Evolutionary conservation across 2,888 invertebrate genomes (phyloP), one percentile per base, ranked within the genome.

Genomic region (Sinohyriopsis cumingii): DNA sequence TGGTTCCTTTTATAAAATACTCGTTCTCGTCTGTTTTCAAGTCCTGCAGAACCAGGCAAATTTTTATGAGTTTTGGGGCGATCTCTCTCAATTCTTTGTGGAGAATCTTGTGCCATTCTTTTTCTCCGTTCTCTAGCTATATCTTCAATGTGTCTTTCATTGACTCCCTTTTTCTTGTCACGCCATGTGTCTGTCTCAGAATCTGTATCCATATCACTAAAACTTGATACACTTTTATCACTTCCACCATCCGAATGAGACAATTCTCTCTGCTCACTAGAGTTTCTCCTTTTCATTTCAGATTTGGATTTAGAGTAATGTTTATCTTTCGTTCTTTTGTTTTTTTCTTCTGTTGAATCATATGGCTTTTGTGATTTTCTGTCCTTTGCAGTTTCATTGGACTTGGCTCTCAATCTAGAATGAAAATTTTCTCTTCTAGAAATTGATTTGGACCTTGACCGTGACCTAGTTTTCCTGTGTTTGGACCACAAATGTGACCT

Each of bases 191-290:
- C 78, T 59, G 72, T 70, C 67, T 79, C 80, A 24, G 81, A 80
- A 61, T 81, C 82, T 79, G 84, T 85, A 55, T 83, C 82, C 63
- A 76, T 75, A 65, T 82, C 83, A 77, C 77, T 80, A 1, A 79
- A 60, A 68, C 72, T 70, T 68, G 72, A 72, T 20, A 70, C 59
- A 71, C 70, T 73, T 59, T 68, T 75, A 22, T 71, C 79, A 73
- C 73, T 79, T 15, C 71, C 73, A 66, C 63, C 65, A 20, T 76
- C 66, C 60, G 67, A 71, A 65, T 22, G 19, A 19, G 45, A 45
- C 15, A 45, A 45, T 45, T 63, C 63, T 56, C 19, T 25, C 20
- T 25, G 54, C 20, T 54, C 56, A 56, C 25, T 20, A 1, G 18
- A n/a, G 20, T 20, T 55, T 54, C 25, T 64, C 56, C 64, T 64